These are phyloP conservation scores for Hypotaenidia okinawae DNA, from an alignment of 2,797 vertebrate genomes.

Conservation along the genomic window DNA sequence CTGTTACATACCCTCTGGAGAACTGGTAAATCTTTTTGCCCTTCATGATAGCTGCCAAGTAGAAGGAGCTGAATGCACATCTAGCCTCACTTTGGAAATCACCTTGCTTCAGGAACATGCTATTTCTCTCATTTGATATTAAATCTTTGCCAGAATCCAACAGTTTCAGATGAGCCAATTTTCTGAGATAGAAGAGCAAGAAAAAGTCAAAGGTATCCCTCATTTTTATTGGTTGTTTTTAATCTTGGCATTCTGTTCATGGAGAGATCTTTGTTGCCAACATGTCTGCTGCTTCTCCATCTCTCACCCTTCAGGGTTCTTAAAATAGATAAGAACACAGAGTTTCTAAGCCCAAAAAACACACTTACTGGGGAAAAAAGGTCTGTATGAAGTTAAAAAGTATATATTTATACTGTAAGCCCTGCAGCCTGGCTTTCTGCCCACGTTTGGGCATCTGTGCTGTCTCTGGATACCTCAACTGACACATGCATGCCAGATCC, in stretches of 20 bases:
- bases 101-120: slow-evolving; percentile 50
- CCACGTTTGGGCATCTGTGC: slow-evolving; percentile 66
- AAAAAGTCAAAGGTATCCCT: slow-evolving; percentile 66
- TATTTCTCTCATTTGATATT: slow-evolving; percentile 58
- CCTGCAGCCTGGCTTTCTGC: slow-evolving; percentile 62
- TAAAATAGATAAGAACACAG: slow-evolving; percentile 72
- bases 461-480: slow-evolving; percentile 69
- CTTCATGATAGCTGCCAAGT: slow-evolving; percentile 51
- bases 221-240: slow-evolving; percentile 4
- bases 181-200: slow-evolving; percentile 52
- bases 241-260: slow-evolving; percentile 66
- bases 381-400: slow-evolving; percentile 57
- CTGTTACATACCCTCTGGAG: slow-evolving; percentile 49
- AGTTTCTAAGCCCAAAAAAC: slow-evolving; percentile 61
- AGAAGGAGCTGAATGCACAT: slow-evolving; percentile 56
- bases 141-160: slow-evolving; percentile 62
- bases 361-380: slow-evolving; percentile 51
- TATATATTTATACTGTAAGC: slow-evolving; percentile 69
- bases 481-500: slow-evolving; percentile 37
- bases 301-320: slow-evolving; percentile 69
- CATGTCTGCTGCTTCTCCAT: slow-evolving; percentile 70
- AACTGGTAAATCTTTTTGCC: slow-evolving; percentile 55
- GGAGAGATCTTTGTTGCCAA: slow-evolving; percentile 62
- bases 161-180: slow-evolving; percentile 58
- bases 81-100: slow-evolving; percentile 55